Conservation (phyloP, 2,797 vertebrate species). For the Scolopax bukidnonensis region DNA sequence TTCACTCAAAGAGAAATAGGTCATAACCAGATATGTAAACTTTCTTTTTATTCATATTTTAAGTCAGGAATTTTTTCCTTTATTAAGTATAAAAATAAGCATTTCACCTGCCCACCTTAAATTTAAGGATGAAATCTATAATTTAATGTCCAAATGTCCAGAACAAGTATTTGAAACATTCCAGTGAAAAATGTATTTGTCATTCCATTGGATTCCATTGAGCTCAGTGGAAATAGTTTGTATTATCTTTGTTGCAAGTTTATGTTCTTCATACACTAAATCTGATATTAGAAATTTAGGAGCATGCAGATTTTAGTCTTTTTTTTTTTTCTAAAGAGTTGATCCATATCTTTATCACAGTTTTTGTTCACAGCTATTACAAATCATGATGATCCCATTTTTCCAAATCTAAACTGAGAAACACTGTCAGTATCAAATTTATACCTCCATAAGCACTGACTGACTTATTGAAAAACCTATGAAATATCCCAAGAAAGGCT, state of each 20-base stretch:
- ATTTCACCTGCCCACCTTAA: background rate
- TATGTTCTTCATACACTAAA: background rate
- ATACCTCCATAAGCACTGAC: background rate
- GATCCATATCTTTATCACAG: background rate
- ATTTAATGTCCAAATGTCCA: background rate
- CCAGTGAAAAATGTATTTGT: background rate
- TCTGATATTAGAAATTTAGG: background rate
- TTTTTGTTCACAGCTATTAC: background rate
- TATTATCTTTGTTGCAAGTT: background rate
- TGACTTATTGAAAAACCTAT: background rate
- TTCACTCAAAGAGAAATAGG: background rate
- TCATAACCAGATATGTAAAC: background rate
- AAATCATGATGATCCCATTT: background rate
- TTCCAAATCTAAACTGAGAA: background rate
- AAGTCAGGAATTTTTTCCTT: background rate
- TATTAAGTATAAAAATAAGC: background rate
- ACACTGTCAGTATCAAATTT: background rate
- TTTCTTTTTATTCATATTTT: background rate
- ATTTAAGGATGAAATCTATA: background rate
- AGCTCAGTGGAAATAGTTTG: background rate
- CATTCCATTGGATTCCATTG: background rate
- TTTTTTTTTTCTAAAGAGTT: background rate
- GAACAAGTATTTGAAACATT: background rate
- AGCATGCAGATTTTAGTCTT: background rate
- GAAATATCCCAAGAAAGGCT: background rate